Evolutionary conservation across 2,888 invertebrate species (phyloP).

Genomic region (Tenthredo notha): DNA sequence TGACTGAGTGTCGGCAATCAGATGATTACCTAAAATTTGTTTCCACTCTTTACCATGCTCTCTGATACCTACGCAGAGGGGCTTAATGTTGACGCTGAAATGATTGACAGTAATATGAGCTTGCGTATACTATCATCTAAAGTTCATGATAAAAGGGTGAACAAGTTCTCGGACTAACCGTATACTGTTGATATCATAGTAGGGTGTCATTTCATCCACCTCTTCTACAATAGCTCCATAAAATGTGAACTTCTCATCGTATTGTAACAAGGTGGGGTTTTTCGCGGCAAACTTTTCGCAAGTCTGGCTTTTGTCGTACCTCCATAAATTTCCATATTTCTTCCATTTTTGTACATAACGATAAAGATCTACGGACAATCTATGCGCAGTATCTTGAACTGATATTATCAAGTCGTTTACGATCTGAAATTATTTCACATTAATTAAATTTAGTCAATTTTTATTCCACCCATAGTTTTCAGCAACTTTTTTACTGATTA

Average conservation of each 20-base stretch:
- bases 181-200: slow-evolving; percentile 85
- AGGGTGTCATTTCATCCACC: slow-evolving; percentile 81
- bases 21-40: slow-evolving; percentile 84
- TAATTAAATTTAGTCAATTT: slow-evolving; percentile 9
- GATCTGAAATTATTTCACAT: slow-evolving; percentile 75
- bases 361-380: slow-evolving; percentile 84
- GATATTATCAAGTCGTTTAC: slow-evolving; percentile 85
- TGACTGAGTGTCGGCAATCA: slow-evolving; percentile 84
- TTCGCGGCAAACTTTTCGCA: slow-evolving; percentile 89
- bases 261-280: slow-evolving; percentile 83
- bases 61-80: slow-evolving; percentile 85
- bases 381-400: slow-evolving; percentile 85
- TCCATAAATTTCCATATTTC: slow-evolving; percentile 88
- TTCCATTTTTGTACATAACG: slow-evolving; percentile 86
- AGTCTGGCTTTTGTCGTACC: slow-evolving; percentile 85
- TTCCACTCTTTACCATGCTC: slow-evolving; percentile 91
- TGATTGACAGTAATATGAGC: neutral
- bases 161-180: slow-evolving; percentile 73
- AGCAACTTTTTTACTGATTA: neutral
- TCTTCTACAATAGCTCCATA: slow-evolving; percentile 89
- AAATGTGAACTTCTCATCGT: slow-evolving; percentile 92
- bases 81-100: slow-evolving; percentile 84
- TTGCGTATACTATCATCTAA: neutral
- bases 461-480: neutral
- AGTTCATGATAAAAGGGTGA: neutral